Evolutionary conservation across 2,888 invertebrate genomes (phyloP).

Genomic region (Flabesymbios commensalis): DNA sequence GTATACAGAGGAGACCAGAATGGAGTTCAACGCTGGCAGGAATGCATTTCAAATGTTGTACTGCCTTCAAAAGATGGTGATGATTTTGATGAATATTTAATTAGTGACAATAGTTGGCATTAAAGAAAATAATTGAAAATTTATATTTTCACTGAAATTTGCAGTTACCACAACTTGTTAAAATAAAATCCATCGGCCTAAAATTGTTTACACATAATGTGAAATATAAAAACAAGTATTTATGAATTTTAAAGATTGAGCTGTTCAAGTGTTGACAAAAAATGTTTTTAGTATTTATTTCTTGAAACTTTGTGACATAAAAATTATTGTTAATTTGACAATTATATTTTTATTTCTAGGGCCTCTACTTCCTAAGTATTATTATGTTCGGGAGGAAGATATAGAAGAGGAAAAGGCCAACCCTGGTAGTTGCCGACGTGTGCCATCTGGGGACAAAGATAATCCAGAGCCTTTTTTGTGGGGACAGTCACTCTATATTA

Average conservation of each 20-base stretch:
- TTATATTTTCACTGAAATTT: no score
- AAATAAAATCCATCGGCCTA: no score
- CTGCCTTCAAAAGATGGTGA: no score
- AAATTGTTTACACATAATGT: no score
- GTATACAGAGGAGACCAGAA: constrained; percentile 71
- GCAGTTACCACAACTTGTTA: no score
- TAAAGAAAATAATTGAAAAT: no score
- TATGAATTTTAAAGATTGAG: no score
- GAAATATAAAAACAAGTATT: no score
- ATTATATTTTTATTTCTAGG: constrained; percentile 65
- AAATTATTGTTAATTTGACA: not conserved
- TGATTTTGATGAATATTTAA: no score
- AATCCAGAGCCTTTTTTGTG: constrained; percentile 75
- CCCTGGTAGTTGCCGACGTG: constrained; percentile 71
- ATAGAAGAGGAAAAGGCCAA: constrained; percentile 74
- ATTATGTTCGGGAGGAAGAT: constrained; percentile 76
- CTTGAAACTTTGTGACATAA: not conserved
- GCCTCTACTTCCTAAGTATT: constrained; percentile 93
- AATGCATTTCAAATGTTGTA: no score
- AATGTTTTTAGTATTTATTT: not conserved
- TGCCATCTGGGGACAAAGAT: constrained; percentile 67
- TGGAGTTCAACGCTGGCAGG: constrained; percentile 91
- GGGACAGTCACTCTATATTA: constrained; percentile 95
- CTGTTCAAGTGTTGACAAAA: constrained; percentile 2
- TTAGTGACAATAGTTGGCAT: no score